Evolutionary conservation across 2,113 vertebrate species (phyloP).

Genomic region (Rhinoderma darwinii): DNA sequence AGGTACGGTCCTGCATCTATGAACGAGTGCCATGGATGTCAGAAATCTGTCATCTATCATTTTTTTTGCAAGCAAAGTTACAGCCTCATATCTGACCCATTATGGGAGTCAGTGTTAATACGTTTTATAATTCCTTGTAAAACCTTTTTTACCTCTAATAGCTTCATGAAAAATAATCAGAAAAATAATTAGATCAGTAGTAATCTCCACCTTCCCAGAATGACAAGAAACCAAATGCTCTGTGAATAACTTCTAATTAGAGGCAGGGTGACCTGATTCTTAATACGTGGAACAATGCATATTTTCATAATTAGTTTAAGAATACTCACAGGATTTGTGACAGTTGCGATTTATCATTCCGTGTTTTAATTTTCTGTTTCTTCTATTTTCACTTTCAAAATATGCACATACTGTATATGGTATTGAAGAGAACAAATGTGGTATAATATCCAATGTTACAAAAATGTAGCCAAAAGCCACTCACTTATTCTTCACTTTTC

Average conservation of each 20-base stretch:
- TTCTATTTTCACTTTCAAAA: neutral
- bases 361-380: conserved; percentile 15
- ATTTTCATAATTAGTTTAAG: conserved; percentile 33
- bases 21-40: neutral
- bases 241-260: conserved; percentile 55
- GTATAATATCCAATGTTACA: neutral
- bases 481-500: conserved; percentile 82
- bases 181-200: neutral
- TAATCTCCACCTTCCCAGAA: neutral
- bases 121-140: neutral
- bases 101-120: neutral
- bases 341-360: conserved; percentile 9
- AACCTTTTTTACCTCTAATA: neutral
- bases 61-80: neutral
- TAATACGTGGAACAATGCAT: conserved; percentile 7
- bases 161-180: neutral
- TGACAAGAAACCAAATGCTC: neutral
- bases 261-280: conserved; percentile 53
- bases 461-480: conserved; percentile 46
- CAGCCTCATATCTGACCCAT: neutral
- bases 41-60: too few relatives aligned
- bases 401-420: neutral
- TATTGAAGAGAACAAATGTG: neutral
- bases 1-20: too few relatives aligned
- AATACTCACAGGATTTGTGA: conserved; percentile 1